A percentile compares a stretch with the other conserved stretches of the same genome.
Conservation (phyloP, 2,888 invertebrate genomes). For the Sussaba pulchella region DNA sequence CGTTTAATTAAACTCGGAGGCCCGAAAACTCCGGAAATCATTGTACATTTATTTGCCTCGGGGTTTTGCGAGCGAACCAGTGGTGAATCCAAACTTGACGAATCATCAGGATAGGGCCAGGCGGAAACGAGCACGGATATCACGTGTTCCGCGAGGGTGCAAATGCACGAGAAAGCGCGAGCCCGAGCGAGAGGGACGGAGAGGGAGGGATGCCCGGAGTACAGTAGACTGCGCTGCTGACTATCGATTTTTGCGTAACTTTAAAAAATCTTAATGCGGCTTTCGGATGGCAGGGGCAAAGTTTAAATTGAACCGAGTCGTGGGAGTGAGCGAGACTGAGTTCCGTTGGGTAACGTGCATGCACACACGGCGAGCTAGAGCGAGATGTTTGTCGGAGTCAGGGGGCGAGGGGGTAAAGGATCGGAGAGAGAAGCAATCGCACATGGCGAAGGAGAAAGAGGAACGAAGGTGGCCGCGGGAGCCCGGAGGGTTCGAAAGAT, state of each 20-base stretch:
- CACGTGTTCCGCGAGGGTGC: slow-evolving; percentile 65
- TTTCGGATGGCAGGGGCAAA: slow-evolving; percentile 78
- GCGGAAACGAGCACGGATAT: slow-evolving; percentile 69
- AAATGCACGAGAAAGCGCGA: slow-evolving; percentile 54
- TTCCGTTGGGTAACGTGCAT: slow-evolving; percentile 44
- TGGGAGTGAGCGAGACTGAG: slow-evolving; percentile 55
- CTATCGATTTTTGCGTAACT: slow-evolving; percentile 80
- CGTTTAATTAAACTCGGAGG: slow-evolving; percentile 60
- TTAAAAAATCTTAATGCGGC: slow-evolving; percentile 83
- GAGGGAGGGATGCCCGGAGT: slow-evolving; percentile 19
- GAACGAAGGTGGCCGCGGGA: slow-evolving; percentile 54
- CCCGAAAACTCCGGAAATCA: slow-evolving; percentile 64
- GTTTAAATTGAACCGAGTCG: slow-evolving; percentile 81
- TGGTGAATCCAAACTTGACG: slow-evolving; percentile 68
- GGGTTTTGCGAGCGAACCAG: slow-evolving; percentile 54
- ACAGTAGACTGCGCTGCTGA: slow-evolving; percentile 60
- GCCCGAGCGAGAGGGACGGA: slow-evolving; percentile 20
- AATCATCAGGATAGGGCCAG: slow-evolving; percentile 69
- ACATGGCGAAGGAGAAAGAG: slow-evolving; percentile 61
- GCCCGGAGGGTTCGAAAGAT: slow-evolving; percentile 69
- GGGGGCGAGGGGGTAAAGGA: slow-evolving; percentile 26
- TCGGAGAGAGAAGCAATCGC: slow-evolving; percentile 44
- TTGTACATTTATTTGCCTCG: slow-evolving; percentile 64
- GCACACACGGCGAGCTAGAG: slow-evolving; percentile 43
- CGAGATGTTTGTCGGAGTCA: slow-evolving; percentile 37